phyloP scores from a whole-genome alignment of 2,888 invertebrate genomes.

The Ectemnius lituratus region DNA sequence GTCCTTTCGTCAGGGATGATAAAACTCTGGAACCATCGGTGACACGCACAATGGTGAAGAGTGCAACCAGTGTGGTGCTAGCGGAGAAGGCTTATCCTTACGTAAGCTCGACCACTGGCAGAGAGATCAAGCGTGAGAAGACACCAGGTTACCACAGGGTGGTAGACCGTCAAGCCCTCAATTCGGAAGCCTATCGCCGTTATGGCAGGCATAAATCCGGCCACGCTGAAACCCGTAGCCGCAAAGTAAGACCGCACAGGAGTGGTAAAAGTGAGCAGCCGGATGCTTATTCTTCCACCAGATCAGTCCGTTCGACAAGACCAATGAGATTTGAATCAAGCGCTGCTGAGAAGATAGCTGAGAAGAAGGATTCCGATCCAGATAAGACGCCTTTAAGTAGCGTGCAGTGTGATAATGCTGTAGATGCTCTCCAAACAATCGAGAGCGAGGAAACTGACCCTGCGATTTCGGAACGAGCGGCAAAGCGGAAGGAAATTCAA shows the following conservation, averaged over 20 bases:
- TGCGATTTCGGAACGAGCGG: conserved; percentile 85
- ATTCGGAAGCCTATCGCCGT: conserved; percentile 62
- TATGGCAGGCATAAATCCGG: conserved; percentile 78
- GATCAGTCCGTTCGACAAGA: conserved; percentile 79
- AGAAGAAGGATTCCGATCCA: conserved; percentile 66
- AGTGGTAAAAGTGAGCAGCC: conserved; percentile 83
- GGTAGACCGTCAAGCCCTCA: conserved; percentile 79
- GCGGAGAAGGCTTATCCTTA: conserved; percentile 85
- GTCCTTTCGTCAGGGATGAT: conserved; percentile 78
- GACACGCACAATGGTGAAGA: conserved; percentile 81
- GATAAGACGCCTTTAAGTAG: conserved; percentile 72
- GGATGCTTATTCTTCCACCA: conserved; percentile 76
- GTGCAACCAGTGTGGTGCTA: conserved; percentile 85
- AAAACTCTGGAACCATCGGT: conserved; percentile 84
- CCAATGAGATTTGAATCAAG: conserved; percentile 79
- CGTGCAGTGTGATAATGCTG: conserved; percentile 40
- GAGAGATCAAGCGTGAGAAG: conserved; percentile 81
- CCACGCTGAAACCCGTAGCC: conserved; percentile 66
- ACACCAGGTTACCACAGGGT: conserved; percentile 79
- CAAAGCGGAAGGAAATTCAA: conserved; percentile 90
- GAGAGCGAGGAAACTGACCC: conserved; percentile 80
- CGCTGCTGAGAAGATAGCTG: not conserved
- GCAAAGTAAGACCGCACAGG: conserved; percentile 78
- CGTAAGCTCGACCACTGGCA: conserved; percentile 71
- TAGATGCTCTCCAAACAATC: conserved; percentile 70